Evolutionary conservation across 2,113 vertebrate genomes (phyloP), one percentile per base, ranked within the genome.

Genomic region (Antechinus flavipes): DNA sequence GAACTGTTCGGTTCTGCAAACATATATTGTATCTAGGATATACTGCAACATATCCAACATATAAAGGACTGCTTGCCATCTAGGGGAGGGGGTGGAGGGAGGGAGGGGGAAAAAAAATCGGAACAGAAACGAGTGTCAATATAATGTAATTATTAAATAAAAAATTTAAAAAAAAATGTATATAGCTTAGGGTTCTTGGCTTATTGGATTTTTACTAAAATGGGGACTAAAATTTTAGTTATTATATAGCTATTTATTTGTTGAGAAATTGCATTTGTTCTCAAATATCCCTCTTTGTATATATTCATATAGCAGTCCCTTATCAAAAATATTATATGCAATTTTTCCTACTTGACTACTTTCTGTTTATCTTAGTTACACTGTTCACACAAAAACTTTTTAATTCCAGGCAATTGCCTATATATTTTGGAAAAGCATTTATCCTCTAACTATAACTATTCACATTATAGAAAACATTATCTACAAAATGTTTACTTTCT

Each of bases 161-260:
- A n/a, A n/a, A n/a, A n/a, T n/a, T n/a, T n/a, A n/a, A n/a, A n/a
- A n/a, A n/a, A n/a, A 68, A 0, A 94, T 3, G 0, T 84, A 92
- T 93, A 84, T 2, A 25, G 23, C 8, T 50, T 52, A 95, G 46
- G 0, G 8, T 30, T 93, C 52, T 93, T 52, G 27, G 14, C 94
- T 27, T 24, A 47, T 5, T 91, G 68, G 93, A 93, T 92, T 94
- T 96, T 91, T 94, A 96, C 16, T 92, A 94, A 93, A 89, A 12
- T 55, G 12, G 26, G 61, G 92, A 47, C 46, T 90, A 94, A 93
- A 54, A 91, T 89, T 24, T 90, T 92, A 47, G 19, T 76, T 19
- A 0, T 23, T 8, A 16, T 84, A 23, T 42, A 19, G n/a, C 5
- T 5, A 23, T 84, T 42, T 42, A 76, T 76, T 42, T 42, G 23